Base-by-base conservation (phyloP, 2,113 vertebrate genomes). In the Dromaius novaehollandiae region DNA sequence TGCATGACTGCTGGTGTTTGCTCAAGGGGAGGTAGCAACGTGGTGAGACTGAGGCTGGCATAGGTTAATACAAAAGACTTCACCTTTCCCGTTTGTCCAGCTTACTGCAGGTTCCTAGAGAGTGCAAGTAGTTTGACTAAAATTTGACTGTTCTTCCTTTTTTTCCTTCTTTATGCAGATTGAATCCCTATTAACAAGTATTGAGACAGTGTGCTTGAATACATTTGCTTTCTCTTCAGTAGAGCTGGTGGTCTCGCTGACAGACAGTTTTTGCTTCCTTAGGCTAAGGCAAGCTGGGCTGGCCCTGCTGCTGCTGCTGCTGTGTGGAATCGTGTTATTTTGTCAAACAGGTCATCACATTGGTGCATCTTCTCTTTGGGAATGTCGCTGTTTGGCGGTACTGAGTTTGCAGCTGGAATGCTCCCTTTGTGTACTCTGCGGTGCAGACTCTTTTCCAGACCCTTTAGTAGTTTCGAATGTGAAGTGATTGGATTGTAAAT, bases 91-190 rank as follows among this genome's bases (percentile, higher is more conserved):
- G 1, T 34, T 76, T 76, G 0, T 61, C 8, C 14, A 34, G 6
- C 30, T 87, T 2, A 2, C 24, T 64, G 74, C 26, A 32, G 24
- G 42, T 26, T 91, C 25, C 16, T 12, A 3, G 66, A 71, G 12
- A 60, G 18, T 8, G 6, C 5, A 4, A 1, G 2, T 50, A 17
- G 13, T 38, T 87, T 82, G 32, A 34, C 28, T 78, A 14, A 38
- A 63, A 28, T 0, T 0, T 3, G 7, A 15, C 38, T 13, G 8
- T n/a, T 34, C 40, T n/a, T 34, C 40, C 4, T 50, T 25, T 25
- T 75, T 70, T 20, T 21, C 3, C 5, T 40, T 0, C 8, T n/a
- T 1, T 69, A 16, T 70, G 14, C n/a, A 22, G 14, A 7, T 42
- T 83, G 32, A 78, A 53, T 56, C 20, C 15, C 71, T 3, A 12